Percentiles rank a stretch among this genome's conserved stretches.
phyloP scores from a whole-genome alignment of 2,113 vertebrate genomes.

The Leiothrix lutea region DNA sequence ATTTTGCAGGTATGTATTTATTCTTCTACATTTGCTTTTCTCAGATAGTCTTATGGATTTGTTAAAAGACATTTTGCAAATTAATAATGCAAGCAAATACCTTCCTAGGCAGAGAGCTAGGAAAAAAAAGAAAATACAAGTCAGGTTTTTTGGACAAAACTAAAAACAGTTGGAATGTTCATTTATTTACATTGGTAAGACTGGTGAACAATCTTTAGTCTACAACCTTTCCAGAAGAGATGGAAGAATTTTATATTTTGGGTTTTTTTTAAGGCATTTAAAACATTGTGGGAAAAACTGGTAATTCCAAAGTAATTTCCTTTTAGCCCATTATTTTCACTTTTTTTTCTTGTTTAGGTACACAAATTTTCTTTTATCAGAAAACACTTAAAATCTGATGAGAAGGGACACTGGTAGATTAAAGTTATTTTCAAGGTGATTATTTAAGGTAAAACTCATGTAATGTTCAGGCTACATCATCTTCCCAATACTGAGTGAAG shows the following conservation, averaged over 20 bases:
- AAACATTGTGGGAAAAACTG: neutral
- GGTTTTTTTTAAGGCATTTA: neutral
- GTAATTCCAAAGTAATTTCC: neutral
- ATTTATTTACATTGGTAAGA: neutral
- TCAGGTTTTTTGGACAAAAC: neutral
- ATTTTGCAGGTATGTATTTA: neutral
- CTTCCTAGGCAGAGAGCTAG: neutral
- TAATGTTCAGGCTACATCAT: neutral
- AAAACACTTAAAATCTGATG: neutral
- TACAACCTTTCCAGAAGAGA: neutral
- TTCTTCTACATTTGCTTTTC: neutral
- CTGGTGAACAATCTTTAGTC: neutral
- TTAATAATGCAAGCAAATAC: neutral
- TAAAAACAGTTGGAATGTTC: neutral
- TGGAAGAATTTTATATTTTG: neutral
- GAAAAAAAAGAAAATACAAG: neutral
- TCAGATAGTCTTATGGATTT: neutral
- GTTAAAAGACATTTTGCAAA: neutral
- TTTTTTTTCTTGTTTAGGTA: neutral
- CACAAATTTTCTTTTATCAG: neutral
- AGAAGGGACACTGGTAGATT: neutral
- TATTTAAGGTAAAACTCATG: neutral
- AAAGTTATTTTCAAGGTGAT: neutral
- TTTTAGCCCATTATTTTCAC: neutral
- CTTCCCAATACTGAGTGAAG: neutral